A percentile compares a stretch with the other conserved stretches of the same genome.
Evolutionary conservation across 2,888 invertebrate species (phyloP).

Genomic region (Thelaira solivaga): DNA sequence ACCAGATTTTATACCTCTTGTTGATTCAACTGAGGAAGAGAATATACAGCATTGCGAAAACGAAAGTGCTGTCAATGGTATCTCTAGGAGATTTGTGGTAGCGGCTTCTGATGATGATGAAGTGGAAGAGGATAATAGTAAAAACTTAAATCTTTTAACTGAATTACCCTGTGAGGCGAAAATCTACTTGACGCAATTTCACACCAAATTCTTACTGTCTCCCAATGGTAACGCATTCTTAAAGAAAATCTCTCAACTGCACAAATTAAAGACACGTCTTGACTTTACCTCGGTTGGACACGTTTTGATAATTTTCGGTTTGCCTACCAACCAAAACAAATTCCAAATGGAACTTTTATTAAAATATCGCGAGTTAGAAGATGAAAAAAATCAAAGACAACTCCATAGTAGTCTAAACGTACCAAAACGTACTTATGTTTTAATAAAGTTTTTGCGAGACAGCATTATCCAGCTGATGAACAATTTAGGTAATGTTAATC

Average conservation of each 20-base stretch:
- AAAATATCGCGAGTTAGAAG: constrained; percentile 70
- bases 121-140: neutral
- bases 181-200: constrained; percentile 78
- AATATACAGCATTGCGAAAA: constrained; percentile 35
- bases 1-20: constrained; percentile 73
- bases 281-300: constrained; percentile 76
- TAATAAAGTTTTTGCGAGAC: constrained; percentile 73
- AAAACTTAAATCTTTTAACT: constrained; percentile 18
- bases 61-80: constrained; percentile 60
- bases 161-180: constrained; percentile 76
- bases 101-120: constrained; percentile 59
- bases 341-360: constrained; percentile 78
- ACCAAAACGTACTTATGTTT: constrained; percentile 71
- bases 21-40: constrained; percentile 25
- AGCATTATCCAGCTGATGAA: constrained; percentile 68
- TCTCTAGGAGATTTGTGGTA: constrained; percentile 68
- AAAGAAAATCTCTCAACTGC: constrained; percentile 72
- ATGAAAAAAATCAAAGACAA: constrained; percentile 67
- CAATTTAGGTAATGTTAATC: constrained; percentile 79
- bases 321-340: constrained; percentile 78
- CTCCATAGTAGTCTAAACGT: constrained; percentile 68
- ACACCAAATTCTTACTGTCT: constrained; percentile 78
- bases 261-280: constrained; percentile 72
- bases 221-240: constrained; percentile 78
- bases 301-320: constrained; percentile 79